Evolutionary conservation across 2,888 invertebrate genomes (phyloP), one percentile per base, ranked within the genome.

Genomic region (Julus scanicus): DNA sequence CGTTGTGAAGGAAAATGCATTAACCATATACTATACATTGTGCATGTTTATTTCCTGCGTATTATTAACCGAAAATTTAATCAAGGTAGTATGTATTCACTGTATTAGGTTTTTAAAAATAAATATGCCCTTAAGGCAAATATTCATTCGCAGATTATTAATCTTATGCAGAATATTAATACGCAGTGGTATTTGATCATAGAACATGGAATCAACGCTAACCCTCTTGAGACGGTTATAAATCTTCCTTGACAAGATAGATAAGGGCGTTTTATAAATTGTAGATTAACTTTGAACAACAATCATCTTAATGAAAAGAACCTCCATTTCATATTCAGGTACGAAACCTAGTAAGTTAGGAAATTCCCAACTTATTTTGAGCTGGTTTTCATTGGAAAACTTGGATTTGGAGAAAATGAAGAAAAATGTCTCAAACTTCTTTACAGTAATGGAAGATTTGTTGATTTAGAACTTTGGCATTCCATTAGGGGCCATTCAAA

Each of bases 171-270:
- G 29, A 29, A 71, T 71, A 71, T 71, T 29, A 71, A 13, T 29
- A 29, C 8, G 11, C 11, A 8, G 9, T 29, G 2, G 2, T 71
- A 29, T 80, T 20, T 13, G 6, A 13, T 37, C 37, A 37, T 9
- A 37, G 80, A 37, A 37, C 37, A 37, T 71, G 20, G 71, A 29
- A 71, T 71, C 8, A 0, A 4, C 37, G 3, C 80, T 2, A 11
- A 63, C 63, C 37, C 37, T 80, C 37, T 37, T 80, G 80, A 37
- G 15, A 80, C 80, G 15, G 37, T 80, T 80, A 80, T 80, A 80
- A 80, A 37, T 80, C 80, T 80, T 37, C 1, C 0, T 29, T 80
- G 80, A 80, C 80, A 37, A 8, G n/a, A 1, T 57, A 15, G 57
- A 57, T 63, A 63, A 20, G 5, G 8, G 20, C 6, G 20, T 8